Base-by-base conservation (phyloP, 2,797 vertebrate species). In the Lycodopsis pacificus region DNA sequence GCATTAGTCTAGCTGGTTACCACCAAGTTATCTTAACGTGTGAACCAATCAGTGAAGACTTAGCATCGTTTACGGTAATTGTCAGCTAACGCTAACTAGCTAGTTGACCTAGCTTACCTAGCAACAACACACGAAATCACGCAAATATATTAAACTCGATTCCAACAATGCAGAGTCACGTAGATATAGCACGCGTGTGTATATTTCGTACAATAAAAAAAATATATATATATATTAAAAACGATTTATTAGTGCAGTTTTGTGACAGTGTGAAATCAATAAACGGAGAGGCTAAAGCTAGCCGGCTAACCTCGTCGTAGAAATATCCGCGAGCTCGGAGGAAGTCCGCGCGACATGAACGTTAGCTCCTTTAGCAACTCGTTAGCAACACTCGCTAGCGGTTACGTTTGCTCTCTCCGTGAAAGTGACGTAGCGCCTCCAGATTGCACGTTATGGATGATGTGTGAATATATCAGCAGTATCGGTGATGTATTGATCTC, bases 241-340 rank as follows among this genome's bases (percentile, higher is more conserved):
- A 6, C 1, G 7, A 2, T 8, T 2, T 10, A n/a, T 38, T 12
- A 3, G 20, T 8, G 36, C 46, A 27, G 22, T 20, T 67, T 56
- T n/a, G 7, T 11, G 19, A 53, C 14, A 36, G 22, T 20, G 40
- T 57, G 30, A 59, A 62, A 73, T 69, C 36, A 73, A 81, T 74
- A 83, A 64, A 30, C 22, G 48, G 48, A 59, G 25, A 38, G 53
- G 88, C 86, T 91, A 92, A 86, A 74, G 86, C 81, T 91, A 90
- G 89, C 85, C 70, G 40, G 88, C 93, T 94, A 93, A 92, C 92
- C 93, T 93, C 91, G 87, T 91, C 89, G 84, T 64, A 62, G 86
- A 81, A 70, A 80, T 59, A 32, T 76, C 83, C 66, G 81, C 66
- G 81, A 82, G 88, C 85, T 80, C 79, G 59, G 67, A 57, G 82